Evolutionary conservation across 2,797 vertebrate genomes (phyloP).

Genomic region (Platyrinchus mystaceus): DNA sequence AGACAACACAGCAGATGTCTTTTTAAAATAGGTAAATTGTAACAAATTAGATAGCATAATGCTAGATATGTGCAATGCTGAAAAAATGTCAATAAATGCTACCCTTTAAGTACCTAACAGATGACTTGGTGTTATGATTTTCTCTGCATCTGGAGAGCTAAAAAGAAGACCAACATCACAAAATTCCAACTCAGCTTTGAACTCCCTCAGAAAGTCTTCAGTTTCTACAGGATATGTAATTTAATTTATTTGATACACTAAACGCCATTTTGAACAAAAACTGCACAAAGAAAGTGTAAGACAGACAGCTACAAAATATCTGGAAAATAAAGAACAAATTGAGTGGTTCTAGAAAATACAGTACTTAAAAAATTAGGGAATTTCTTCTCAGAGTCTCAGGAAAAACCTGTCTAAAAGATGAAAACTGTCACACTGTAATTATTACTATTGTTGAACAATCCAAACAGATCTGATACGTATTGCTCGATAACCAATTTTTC

Average conservation of each 20-base stretch:
- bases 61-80: background rate
- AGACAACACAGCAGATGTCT: conserved; percentile 35
- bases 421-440: background rate
- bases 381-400: background rate
- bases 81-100: background rate
- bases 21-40: conserved; percentile 39
- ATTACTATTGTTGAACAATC: background rate
- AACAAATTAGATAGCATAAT: background rate
- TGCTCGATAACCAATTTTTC: background rate
- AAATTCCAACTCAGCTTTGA: background rate
- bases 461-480: background rate
- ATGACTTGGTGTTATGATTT: background rate
- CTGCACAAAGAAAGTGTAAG: background rate
- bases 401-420: background rate
- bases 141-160: background rate
- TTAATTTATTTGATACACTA: background rate
- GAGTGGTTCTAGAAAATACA: background rate
- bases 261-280: background rate
- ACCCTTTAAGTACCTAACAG: background rate
- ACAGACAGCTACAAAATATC: background rate
- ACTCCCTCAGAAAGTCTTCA: background rate
- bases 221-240: background rate
- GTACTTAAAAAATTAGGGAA: background rate
- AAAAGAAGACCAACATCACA: background rate
- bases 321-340: background rate